Evolutionary conservation across 2,888 invertebrate species (phyloP).

Genomic region (Dendrolimus pini): DNA sequence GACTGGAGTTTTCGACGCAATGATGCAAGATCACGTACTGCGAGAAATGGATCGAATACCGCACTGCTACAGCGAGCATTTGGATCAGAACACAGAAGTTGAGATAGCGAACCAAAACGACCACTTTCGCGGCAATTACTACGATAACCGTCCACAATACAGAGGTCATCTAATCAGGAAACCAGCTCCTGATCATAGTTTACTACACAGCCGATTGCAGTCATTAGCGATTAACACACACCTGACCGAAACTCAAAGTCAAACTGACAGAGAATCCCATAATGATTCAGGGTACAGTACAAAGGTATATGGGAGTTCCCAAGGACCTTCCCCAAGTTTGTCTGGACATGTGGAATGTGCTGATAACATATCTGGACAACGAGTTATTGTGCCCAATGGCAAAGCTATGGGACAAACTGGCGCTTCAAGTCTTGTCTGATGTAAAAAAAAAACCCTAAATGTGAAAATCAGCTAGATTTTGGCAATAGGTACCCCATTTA

Average conservation of each 20-base stretch:
- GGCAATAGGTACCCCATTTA: no score
- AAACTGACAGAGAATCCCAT: constrained; percentile 80
- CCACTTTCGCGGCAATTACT: constrained; percentile 55
- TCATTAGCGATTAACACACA: constrained; percentile 70
- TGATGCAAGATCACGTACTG: constrained; percentile 72
- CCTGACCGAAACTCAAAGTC: constrained; percentile 64
- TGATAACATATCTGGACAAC: constrained; percentile 58
- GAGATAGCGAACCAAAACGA: constrained; percentile 67
- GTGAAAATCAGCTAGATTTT: no score
- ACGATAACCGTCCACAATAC: constrained; percentile 54
- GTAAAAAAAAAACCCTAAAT: no score
- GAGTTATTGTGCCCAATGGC: constrained; percentile 47
- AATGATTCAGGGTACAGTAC: constrained; percentile 93
- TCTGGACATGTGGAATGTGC: constrained; percentile 74
- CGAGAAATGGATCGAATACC: constrained; percentile 71
- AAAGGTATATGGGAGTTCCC: constrained; percentile 86
- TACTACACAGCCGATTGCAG: constrained; percentile 64
- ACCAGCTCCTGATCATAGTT: constrained; percentile 54
- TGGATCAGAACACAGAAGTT: constrained; percentile 65
- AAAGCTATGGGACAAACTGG: constrained; percentile 67
- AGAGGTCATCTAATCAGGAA: constrained; percentile 42
- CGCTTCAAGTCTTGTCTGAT: constrained; percentile 80
- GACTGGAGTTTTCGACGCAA: constrained; percentile 65
- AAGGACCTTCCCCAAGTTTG: constrained; percentile 86
- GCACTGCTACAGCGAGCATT: constrained; percentile 64